Base-by-base conservation (phyloP, 2,888 invertebrate genomes). In the Zaprionus bogoriensis region DNA sequence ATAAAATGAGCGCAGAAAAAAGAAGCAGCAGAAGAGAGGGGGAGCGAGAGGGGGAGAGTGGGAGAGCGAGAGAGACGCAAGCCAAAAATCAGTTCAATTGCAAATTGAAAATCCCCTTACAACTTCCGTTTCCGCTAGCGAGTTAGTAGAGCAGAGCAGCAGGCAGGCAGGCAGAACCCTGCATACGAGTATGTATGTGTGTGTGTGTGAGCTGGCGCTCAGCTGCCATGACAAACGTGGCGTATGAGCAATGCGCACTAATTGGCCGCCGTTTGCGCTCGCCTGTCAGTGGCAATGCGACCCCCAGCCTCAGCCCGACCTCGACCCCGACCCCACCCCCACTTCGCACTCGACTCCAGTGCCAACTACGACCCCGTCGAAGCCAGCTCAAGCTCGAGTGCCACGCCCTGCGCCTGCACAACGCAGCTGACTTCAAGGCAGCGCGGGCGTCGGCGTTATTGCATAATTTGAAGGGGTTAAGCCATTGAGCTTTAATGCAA, bases 231-330 rank as follows among this genome's bases (percentile, higher is more conserved):
- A 81, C 85, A 87, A 87, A 87, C 86, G 71, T 70, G 79, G 87
- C 80, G 87, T 87, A 79, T 87, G 80, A 87, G 86, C 87, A 87
- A 86, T 87, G 87, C 77, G 74, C 86, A 77, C 87, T 83, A 83
- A 83, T 83, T 83, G 82, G 82, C 86, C 76, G 67, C 68, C 75
- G 48, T 80, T 68, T 66, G 52, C 42, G 36, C 14, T 54, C 55
- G 57, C 46, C 3, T 14, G 19, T 17, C 39, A 30, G 20, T 9
- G n/a, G 1, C 30, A 30, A 17, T 20, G n/a, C 9, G 22, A 25
- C 12, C 32, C 7, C 10, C 20, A 4, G 5, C 23, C 17, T 6
- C 52, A 12, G 12, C n/a, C 25, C 22, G 9, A 19, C n/a, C 3
- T 17, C 20, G n/a, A 7, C 6, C 12, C 12, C 45, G 14, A 19